phyloP scores from a whole-genome alignment of 2,888 invertebrate species.

The Hylaea fasciaria region DNA sequence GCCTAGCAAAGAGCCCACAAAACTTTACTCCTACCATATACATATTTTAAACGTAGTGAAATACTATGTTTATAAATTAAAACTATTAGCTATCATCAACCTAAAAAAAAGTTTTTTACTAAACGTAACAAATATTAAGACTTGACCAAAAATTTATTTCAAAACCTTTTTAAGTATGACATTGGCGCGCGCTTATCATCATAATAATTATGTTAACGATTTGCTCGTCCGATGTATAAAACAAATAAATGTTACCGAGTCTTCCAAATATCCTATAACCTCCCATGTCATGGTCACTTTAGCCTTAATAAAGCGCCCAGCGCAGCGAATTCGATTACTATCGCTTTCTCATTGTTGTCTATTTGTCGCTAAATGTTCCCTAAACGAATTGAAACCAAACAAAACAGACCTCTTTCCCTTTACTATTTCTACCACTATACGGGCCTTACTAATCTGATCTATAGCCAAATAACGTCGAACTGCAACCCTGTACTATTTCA shows the following conservation, averaged over 20 bases:
- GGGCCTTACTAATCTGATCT: constrained; percentile 44
- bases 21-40: too few species aligned
- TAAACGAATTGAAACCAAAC: constrained; percentile 49
- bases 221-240: too few species aligned
- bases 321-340: constrained; percentile 73
- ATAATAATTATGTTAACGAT: too few species aligned
- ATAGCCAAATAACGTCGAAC: constrained; percentile 24
- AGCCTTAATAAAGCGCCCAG: constrained; percentile 48
- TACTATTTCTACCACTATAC: constrained; percentile 37
- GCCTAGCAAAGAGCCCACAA: too few species aligned
- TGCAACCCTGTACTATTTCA: constrained; percentile 6
- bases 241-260: neutral
- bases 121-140: too few species aligned
- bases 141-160: too few species aligned
- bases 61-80: too few species aligned
- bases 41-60: too few species aligned
- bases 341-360: constrained; percentile 67
- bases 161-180: too few species aligned
- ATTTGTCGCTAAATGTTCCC: constrained; percentile 66
- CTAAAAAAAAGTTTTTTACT: too few species aligned
- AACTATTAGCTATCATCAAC: too few species aligned
- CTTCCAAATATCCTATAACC: constrained; percentile 8
- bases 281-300: constrained; percentile 49
- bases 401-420: constrained; percentile 44
- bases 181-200: too few species aligned